Percentiles rank a stretch among this genome's conserved stretches.
phyloP scores from a whole-genome alignment of 2,888 invertebrate genomes.

The Harpagoxenus sublaevis region DNA sequence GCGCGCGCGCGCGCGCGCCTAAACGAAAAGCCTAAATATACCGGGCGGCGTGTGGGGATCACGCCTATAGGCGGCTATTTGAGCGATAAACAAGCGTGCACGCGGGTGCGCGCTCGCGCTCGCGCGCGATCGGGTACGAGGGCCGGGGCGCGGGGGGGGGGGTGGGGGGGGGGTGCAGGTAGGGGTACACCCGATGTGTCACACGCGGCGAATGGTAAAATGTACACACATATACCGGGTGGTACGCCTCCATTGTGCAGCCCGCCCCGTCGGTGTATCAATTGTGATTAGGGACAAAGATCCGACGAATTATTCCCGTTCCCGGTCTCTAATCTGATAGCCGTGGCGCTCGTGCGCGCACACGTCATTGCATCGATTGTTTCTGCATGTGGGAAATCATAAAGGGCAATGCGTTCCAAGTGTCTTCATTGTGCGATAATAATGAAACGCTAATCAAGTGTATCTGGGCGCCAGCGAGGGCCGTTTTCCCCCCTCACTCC shows the following conservation, averaged over 20 bases:
- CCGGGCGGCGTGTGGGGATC: constrained; percentile 76
- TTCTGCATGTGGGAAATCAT: constrained; percentile 76
- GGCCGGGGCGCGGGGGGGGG: no score
- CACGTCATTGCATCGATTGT: constrained; percentile 79
- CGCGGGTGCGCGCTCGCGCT: constrained; percentile 19
- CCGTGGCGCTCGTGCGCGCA: constrained; percentile 68
- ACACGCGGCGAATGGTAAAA: constrained; percentile 77
- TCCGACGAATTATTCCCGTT: constrained; percentile 78
- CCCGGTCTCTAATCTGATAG: constrained; percentile 77
- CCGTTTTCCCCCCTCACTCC: background rate
- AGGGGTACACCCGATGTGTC: constrained; percentile 70
- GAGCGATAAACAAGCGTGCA: constrained; percentile 76
- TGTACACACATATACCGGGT: constrained; percentile 73
- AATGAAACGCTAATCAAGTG: constrained; percentile 73
- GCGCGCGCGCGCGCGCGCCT: constrained; percentile 64
- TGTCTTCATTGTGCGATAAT: constrained; percentile 74
- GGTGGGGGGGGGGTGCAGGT: background rate
- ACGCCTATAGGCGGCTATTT: constrained; percentile 77
- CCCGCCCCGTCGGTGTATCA: constrained; percentile 76
- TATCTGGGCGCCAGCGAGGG: constrained; percentile 54
- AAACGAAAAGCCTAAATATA: constrained; percentile 78
- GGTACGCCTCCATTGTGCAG: constrained; percentile 74
- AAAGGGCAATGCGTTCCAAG: constrained; percentile 74
- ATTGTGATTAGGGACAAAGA: constrained; percentile 79
- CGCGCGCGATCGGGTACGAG: background rate